Conservation (phyloP, 1,140 invertebrate species). For the Pseudomyrmex flavicornis region DNA sequence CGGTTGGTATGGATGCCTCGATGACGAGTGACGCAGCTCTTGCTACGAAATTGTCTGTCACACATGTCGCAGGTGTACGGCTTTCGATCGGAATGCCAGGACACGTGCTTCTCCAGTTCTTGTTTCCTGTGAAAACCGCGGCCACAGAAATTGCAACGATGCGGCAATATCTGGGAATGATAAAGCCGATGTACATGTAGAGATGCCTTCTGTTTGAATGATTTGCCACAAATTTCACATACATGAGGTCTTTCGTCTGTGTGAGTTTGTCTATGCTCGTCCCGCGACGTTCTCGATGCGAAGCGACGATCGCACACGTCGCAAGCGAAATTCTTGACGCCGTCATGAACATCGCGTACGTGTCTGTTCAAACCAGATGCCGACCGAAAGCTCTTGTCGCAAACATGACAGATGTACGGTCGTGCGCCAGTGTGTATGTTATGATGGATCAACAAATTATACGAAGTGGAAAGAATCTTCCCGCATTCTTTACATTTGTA, state of each 20-base stretch:
- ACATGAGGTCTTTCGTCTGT: conserved; percentile 90
- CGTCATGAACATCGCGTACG: conserved; percentile 72
- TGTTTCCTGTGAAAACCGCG: conserved; percentile 73
- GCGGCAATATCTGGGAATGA: conserved; percentile 66
- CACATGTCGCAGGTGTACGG: conserved; percentile 83
- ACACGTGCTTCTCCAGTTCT: conserved; percentile 73
- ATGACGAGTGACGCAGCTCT: conserved; percentile 49
- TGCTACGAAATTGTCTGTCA: conserved; percentile 84
- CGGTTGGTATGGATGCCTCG: conserved; percentile 68
- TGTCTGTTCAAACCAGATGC: conserved; percentile 76
- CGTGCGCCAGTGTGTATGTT: conserved; percentile 74
- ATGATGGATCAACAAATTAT: conserved; percentile 83
- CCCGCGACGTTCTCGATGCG: conserved; percentile 71
- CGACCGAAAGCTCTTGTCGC: conserved; percentile 71
- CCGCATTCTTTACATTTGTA: conserved; percentile 82
- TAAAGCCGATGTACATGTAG: conserved; percentile 83
- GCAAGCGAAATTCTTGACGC: conserved; percentile 76
- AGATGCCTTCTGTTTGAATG: conserved; percentile 88
- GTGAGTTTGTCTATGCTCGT: conserved; percentile 82
- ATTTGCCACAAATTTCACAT: conserved; percentile 88
- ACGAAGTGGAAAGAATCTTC: conserved; percentile 79
- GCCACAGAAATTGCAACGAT: conserved; percentile 69
- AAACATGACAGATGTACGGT: conserved; percentile 62
- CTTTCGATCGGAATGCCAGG: conserved; percentile 68
- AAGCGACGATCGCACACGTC: conserved; percentile 75